Conservation (phyloP, 1,140 invertebrate species). For the Leptopilina boulardi region DNA sequence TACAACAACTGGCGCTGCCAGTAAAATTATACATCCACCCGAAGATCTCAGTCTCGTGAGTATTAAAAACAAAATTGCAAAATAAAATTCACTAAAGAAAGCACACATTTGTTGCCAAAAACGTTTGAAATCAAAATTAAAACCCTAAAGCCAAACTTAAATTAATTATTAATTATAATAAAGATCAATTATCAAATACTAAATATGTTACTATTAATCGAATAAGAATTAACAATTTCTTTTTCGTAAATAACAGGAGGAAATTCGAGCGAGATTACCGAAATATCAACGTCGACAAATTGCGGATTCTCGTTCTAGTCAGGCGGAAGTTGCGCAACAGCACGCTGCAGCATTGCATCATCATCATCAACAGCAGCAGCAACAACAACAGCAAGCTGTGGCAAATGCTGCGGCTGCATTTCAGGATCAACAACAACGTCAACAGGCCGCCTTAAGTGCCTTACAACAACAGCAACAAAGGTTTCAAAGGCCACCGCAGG, state of each 20-base stretch:
- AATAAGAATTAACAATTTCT: too few species aligned
- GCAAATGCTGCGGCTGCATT: slow-evolving; percentile 67
- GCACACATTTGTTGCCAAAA: too few species aligned
- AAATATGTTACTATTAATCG: too few species aligned
- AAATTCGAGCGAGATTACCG: slow-evolving; percentile 85
- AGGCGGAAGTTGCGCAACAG: slow-evolving; percentile 77
- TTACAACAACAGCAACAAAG: slow-evolving; percentile 66
- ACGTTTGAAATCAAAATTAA: too few species aligned
- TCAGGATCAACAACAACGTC: slow-evolving; percentile 74
- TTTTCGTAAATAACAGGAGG: slow-evolving; percentile 80
- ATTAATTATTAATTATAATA: too few species aligned
- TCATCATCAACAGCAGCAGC: slow-evolving; percentile 59
- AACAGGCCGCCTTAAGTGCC: slow-evolving; percentile 68
- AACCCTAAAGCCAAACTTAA: too few species aligned
- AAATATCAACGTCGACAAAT: slow-evolving; percentile 82
- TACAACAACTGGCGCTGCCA: slow-evolving; percentile 87
- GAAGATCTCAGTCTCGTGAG: slow-evolving; percentile 92
- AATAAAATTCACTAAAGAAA: too few species aligned
- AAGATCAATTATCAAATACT: too few species aligned
- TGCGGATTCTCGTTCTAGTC: slow-evolving; percentile 75
- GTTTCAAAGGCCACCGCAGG: slow-evolving; percentile 69
- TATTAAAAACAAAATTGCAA: slow-evolving; percentile 41
- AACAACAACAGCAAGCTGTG: slow-evolving; percentile 60
- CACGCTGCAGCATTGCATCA: slow-evolving; percentile 69
- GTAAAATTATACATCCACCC: slow-evolving; percentile 95